These are phyloP conservation scores for Scelioninae gen. 1 DNA, from an alignment of 2,888 invertebrate genomes.

Conservation along the genomic window DNA sequence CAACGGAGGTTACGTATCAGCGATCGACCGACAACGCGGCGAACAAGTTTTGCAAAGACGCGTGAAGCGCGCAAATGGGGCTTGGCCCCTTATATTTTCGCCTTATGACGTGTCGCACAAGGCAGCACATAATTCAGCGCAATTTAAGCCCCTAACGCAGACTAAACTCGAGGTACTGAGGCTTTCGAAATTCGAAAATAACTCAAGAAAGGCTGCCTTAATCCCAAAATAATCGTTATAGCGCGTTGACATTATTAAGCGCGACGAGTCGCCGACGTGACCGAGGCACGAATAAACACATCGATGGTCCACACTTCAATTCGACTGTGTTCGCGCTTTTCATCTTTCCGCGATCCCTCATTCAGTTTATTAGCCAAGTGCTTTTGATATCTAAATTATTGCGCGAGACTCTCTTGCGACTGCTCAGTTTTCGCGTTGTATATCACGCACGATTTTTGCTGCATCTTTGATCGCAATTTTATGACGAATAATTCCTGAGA, in stretches of 20 bases:
- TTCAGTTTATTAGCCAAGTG: conserved; percentile 22
- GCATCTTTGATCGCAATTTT: conserved; percentile 55
- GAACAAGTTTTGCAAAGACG: conserved; percentile 43
- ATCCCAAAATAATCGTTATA: conserved; percentile 73
- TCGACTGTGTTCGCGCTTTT: conserved; percentile 3
- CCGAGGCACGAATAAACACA: conserved; percentile 54
- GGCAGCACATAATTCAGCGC: conserved; percentile 63
- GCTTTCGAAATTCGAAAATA: conserved; percentile 71
- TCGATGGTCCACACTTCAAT: conserved; percentile 35
- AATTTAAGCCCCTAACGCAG: conserved; percentile 60
- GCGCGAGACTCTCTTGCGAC: background rate
- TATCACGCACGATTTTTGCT: conserved; percentile 22
- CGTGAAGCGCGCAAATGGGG: conserved; percentile 25
- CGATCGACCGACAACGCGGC: conserved; percentile 18
- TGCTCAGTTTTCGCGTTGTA: background rate
- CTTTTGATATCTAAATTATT: conserved; percentile 40
- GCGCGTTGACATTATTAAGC: conserved; percentile 68
- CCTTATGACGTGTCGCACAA: conserved; percentile 62
- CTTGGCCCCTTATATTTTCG: conserved; percentile 48
- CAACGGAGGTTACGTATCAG: conserved; percentile 28
- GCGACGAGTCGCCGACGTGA: conserved; percentile 61
- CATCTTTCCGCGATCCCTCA: conserved; percentile 37
- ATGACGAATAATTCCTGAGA: conserved; percentile 45
- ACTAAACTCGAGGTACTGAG: conserved; percentile 56
- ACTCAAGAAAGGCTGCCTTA: conserved; percentile 71